A percentile compares a stretch with the other conserved stretches of the same genome.
Conservation (phyloP, 2,797 vertebrate genomes). For the Clarias fuscus region DNA sequence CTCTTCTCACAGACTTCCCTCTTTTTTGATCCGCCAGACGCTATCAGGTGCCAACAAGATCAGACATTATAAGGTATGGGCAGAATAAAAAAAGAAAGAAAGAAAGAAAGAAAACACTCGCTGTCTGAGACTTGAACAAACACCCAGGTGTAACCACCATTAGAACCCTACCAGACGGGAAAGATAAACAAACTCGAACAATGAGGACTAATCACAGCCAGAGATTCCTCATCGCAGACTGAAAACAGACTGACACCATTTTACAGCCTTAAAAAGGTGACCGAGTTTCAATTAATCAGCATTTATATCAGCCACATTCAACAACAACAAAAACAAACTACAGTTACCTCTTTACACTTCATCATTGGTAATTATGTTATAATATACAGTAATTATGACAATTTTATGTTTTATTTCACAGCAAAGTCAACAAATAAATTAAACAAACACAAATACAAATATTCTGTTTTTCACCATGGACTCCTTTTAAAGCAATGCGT, state of each 20-base stretch:
- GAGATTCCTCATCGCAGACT: background rate
- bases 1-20: slow-evolving; percentile 21
- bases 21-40: background rate
- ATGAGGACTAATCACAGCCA: background rate
- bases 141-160: background rate
- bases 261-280: background rate
- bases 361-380: background rate
- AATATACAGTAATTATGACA: background rate
- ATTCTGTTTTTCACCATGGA: background rate
- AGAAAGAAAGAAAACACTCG: background rate
- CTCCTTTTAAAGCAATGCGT: background rate
- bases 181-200: slow-evolving; percentile 10
- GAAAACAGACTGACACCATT: background rate
- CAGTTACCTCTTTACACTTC: background rate
- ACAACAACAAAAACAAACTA: background rate
- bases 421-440: background rate
- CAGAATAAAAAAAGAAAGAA: background rate
- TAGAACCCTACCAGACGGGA: background rate
- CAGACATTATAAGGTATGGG: background rate
- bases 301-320: background rate
- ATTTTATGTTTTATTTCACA: background rate
- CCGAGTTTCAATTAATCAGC: too few relatives aligned
- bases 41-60: background rate
- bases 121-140: background rate
- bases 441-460: background rate